A percentile compares a stretch with the other conserved stretches of the same genome.
Evolutionary conservation across 2,888 invertebrate genomes (phyloP).

Genomic region (Ophion slaviceki): DNA sequence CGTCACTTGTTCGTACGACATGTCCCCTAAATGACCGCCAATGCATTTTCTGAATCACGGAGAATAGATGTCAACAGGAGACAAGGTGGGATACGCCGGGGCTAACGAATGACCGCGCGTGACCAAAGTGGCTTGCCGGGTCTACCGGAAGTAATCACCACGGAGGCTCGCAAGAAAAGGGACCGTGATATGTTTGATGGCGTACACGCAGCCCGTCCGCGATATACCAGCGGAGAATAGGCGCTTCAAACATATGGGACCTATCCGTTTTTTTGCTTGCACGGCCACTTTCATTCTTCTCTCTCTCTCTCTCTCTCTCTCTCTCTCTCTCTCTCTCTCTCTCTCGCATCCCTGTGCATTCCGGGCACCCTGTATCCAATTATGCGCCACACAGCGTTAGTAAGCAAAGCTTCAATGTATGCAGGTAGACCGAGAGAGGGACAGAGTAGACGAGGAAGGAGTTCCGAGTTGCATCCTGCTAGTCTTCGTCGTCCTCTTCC

Average conservation of each 20-base stretch:
- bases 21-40: no score
- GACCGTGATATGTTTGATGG: slow-evolving; percentile 18
- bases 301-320: slow-evolving; percentile 2
- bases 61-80: no score
- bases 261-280: not conserved
- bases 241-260: slow-evolving; percentile 28
- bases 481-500: not conserved
- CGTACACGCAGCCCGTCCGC: slow-evolving; percentile 11
- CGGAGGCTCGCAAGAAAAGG: slow-evolving; percentile 8
- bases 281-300: not conserved
- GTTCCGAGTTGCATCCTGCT: slow-evolving; percentile 54
- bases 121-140: slow-evolving; percentile 37
- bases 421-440: slow-evolving; percentile 8
- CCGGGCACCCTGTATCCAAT: slow-evolving; percentile 27
- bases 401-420: slow-evolving; percentile 17
- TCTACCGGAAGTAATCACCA: slow-evolving; percentile 54
- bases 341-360: slow-evolving; percentile 23
- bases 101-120: slow-evolving; percentile 6
- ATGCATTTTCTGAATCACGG: no score
- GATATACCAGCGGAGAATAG: slow-evolving; percentile 1
- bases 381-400: slow-evolving; percentile 21
- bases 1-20: no score
- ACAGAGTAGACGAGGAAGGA: slow-evolving; percentile 39
- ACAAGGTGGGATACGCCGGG: no score
- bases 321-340: not conserved